phyloP scores from a whole-genome alignment of 2,888 invertebrate species.

The Muscina levida region DNA sequence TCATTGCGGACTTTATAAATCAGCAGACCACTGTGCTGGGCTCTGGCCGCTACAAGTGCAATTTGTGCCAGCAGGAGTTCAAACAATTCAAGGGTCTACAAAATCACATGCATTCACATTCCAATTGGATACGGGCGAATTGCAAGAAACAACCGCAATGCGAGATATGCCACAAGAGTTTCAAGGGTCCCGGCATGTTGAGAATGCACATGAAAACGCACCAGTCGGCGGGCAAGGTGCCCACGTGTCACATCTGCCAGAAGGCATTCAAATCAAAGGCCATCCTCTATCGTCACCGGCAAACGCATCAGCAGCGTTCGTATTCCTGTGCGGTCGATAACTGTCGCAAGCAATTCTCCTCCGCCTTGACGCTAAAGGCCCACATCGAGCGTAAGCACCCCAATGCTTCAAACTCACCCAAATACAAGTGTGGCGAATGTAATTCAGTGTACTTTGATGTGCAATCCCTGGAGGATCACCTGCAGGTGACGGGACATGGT shows the following conservation, averaged over 20 bases:
- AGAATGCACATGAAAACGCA: slow-evolving; percentile 86
- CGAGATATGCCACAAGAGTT: slow-evolving; percentile 83
- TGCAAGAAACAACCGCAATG: slow-evolving; percentile 85
- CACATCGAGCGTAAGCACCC: slow-evolving; percentile 78
- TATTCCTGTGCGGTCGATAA: slow-evolving; percentile 78
- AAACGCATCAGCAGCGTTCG: slow-evolving; percentile 82
- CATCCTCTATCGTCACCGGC: slow-evolving; percentile 83
- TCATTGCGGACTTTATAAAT: slow-evolving; percentile 79
- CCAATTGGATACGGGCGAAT: slow-evolving; percentile 84
- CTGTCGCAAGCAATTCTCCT: slow-evolving; percentile 79
- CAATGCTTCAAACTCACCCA: slow-evolving; percentile 73
- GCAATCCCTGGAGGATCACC: slow-evolving; percentile 81
- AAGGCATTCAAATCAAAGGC: slow-evolving; percentile 83
- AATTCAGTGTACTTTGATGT: slow-evolving; percentile 82
- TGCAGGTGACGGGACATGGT: slow-evolving; percentile 76
- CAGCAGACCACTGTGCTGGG: slow-evolving; percentile 82
- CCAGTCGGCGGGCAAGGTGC: slow-evolving; percentile 82
- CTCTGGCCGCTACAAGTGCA: slow-evolving; percentile 83
- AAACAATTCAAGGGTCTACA: slow-evolving; percentile 83
- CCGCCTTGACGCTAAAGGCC: slow-evolving; percentile 75
- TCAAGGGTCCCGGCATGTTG: slow-evolving; percentile 85
- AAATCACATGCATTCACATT: slow-evolving; percentile 83
- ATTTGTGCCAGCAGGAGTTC: slow-evolving; percentile 84
- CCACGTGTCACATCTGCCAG: slow-evolving; percentile 83
- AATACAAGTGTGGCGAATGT: slow-evolving; percentile 82